Evolutionary conservation across 2,113 vertebrate genomes (phyloP), one percentile per base, ranked within the genome.

Genomic region (Chlorodrepanis virens): DNA sequence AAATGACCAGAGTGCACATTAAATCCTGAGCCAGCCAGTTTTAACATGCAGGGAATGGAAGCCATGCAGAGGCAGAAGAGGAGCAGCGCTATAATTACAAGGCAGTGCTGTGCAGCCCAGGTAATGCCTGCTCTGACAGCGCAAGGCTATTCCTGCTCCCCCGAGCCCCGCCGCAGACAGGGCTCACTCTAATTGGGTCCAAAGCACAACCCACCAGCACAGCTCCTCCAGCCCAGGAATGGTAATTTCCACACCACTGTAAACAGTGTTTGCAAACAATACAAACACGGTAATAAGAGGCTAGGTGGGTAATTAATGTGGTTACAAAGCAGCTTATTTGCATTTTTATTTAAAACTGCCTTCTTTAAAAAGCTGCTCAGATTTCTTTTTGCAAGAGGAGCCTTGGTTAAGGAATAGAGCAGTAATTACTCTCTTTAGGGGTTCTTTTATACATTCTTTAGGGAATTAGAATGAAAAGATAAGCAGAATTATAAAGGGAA

Each of bases 401-500:
- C 98, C 98, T 99, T 99, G 99, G 98, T 98, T 98, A 98, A 98
- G 98, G 98, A 98, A 98, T 97, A 97, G 91, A 98, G 97, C 98
- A 97, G 98, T 98, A 98, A 98, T 98, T 98, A 98, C 96, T 97
- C 97, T 98, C 99, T 98, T 99, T 98, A 97, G 99, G 98, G 99
- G 98, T 98, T 98, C 98, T 98, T 99, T 99, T 99, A 99, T 98
- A 98, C 96, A 91, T 98, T 97, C 99, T 97, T 97, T 96, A 97
- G 99, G 98, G 98, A 98, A 97, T 98, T 95, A 96, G 98, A 99
- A 98, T 98, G 98, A 98, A 99, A 99, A 99, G 98, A 99, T 99
- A 99, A 99, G 99, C 99, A 99, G 98, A 99, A 99, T 99, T 99
- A 99, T 99, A 99, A 98, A 99, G 97, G 98, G 98, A 99, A 99